A percentile compares a stretch with the other conserved stretches of the same genome.
Evolutionary conservation across 2,888 invertebrate genomes (phyloP).

Genomic region (Portevinia maculata): DNA sequence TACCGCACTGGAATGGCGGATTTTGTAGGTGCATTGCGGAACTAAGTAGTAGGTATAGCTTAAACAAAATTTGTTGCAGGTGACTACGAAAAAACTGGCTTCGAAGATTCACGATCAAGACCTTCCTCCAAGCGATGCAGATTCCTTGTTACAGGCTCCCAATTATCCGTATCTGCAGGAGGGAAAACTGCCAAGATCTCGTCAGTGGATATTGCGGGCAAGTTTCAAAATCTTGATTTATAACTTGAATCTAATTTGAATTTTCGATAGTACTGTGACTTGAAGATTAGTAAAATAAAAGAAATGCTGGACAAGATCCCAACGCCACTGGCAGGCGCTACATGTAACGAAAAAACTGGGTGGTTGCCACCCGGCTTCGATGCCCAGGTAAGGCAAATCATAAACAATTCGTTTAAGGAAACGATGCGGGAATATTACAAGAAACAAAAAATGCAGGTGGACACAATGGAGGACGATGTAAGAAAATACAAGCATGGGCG

Average conservation of each 20-base stretch:
- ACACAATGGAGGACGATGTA: slow-evolving; percentile 76
- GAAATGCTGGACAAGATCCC: slow-evolving; percentile 88
- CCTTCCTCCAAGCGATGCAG: slow-evolving; percentile 80
- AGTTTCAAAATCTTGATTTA: background rate
- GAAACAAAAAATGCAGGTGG: slow-evolving; percentile 75
- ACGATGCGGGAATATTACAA: slow-evolving; percentile 80
- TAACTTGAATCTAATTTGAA: slow-evolving; percentile 22
- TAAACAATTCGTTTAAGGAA: slow-evolving; percentile 86
- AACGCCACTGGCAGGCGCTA: slow-evolving; percentile 84
- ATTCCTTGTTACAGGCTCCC: slow-evolving; percentile 79
- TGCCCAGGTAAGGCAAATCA: slow-evolving; percentile 88
- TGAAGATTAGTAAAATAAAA: slow-evolving; percentile 91
- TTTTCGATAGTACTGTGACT: slow-evolving; percentile 88
- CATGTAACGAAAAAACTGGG: slow-evolving; percentile 89
- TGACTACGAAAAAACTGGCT: slow-evolving; percentile 32
- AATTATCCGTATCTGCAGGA: slow-evolving; percentile 86
- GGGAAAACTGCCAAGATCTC: slow-evolving; percentile 89
- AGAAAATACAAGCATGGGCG: background rate
- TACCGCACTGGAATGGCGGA: slow-evolving; percentile 80
- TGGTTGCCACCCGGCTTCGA: slow-evolving; percentile 90
- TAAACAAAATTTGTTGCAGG: background rate
- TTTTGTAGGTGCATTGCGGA: slow-evolving; percentile 75
- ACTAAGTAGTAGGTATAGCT: background rate
- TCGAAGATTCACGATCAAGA: slow-evolving; percentile 72
- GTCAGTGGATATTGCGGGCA: slow-evolving; percentile 96